Evolutionary conservation across 1,140 invertebrate species (phyloP), one percentile per base, ranked within the genome.

Genomic region (Cheumatopsyche charites): DNA sequence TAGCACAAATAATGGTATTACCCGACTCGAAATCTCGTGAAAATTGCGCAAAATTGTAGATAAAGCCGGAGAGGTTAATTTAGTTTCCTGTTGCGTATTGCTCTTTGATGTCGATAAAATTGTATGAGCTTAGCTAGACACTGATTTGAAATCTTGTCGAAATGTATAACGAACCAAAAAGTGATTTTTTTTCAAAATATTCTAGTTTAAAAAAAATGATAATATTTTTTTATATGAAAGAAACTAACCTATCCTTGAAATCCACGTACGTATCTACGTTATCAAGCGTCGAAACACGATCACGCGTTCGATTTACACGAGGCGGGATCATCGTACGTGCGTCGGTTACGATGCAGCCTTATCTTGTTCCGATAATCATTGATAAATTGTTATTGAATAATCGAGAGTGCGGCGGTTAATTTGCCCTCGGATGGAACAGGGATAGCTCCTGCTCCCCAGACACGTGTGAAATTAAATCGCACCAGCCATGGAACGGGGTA

Each of bases 361-460:
- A 74, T 74, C 73, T 67, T 25, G 11, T 12, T 23, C 49, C 70
- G 73, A 74, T 74, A 74, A 74, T 71, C 73, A 71, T 74, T 71
- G 73, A 74, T 74, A 63, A 66, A 74, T 74, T 74, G 70, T 71
- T 71, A 74, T 71, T 71, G 66, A 70, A 42, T 74, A 65, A 71
- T 63, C 73, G 66, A 65, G 66, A 70, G 49, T 73, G 67, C 52
- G 29, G 29, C 72, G 67, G 19, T 62, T 58, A 62, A 73, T 73
- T 73, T 66, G 55, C 55, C 6, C 15, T n/a, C 19, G 49, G n/a
- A 19, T 21, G 49, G 17, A 19, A 15, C n/a, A 13, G n/a, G 23
- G 19, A 58, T 58, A 58, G 55, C 23, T 42, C 55, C 65, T 43
- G 55, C 23, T 63, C 55, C 65, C 65, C 65, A 52, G 65, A 67